Evolutionary conservation across 2,797 vertebrate species (phyloP).

Genomic region (Cossypha dichroa): DNA sequence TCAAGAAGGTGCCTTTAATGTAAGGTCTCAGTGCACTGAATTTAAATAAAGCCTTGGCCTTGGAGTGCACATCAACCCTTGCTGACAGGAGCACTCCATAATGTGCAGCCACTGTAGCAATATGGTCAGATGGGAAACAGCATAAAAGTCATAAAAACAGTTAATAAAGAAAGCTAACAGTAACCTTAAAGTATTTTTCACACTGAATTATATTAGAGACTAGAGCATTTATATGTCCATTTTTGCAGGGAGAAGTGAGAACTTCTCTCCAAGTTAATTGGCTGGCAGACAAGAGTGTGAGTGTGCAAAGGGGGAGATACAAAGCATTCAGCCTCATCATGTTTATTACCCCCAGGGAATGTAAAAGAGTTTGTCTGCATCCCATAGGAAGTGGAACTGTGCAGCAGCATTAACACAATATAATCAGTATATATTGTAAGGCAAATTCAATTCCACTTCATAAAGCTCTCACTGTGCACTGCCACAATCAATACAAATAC

Average conservation of each 20-base stretch:
- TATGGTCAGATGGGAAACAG: background rate
- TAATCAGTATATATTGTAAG: background rate
- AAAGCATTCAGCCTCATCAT: background rate
- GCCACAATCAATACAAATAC: background rate
- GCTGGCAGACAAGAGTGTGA: background rate
- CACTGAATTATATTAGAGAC: background rate
- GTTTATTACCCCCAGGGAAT: background rate
- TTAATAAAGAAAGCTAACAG: slow-evolving; percentile 8
- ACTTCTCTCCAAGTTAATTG: background rate
- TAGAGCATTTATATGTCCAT: background rate
- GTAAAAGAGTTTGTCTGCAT: background rate
- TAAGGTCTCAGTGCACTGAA: background rate
- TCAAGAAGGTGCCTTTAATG: background rate
- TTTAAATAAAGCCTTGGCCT: background rate
- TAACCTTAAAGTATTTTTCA: background rate
- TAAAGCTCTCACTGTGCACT: background rate
- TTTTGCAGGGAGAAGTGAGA: background rate
- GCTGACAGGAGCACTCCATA: background rate
- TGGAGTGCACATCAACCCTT: background rate
- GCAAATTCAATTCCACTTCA: slow-evolving; percentile 17
- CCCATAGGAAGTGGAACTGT: background rate
- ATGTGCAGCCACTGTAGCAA: background rate
- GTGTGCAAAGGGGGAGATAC: background rate
- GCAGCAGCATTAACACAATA: background rate
- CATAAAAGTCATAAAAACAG: background rate